phyloP scores from a whole-genome alignment of 2,113 vertebrate genomes.

The Arothron firmamentum region DNA sequence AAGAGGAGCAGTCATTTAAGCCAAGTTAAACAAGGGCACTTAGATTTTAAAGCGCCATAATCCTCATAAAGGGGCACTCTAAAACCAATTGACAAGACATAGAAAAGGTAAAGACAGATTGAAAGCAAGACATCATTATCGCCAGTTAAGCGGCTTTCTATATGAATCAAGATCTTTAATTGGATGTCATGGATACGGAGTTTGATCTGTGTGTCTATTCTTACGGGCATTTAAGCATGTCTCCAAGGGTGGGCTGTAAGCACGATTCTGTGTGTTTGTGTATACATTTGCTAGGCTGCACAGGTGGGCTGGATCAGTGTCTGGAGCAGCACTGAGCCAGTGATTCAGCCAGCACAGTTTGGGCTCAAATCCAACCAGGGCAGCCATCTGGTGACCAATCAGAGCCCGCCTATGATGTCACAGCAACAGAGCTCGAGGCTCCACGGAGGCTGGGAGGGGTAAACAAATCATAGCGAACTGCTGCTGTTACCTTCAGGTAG shows the following conservation, averaged over 20 bases:
- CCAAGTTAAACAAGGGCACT: slow-evolving; percentile 77
- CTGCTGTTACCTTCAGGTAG: slow-evolving; percentile 28
- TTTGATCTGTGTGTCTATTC: slow-evolving; percentile 10
- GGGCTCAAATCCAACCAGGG: slow-evolving; percentile 68
- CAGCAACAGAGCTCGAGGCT: slow-evolving; percentile 48
- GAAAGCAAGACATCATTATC: slow-evolving; percentile 45
- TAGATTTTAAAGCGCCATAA: slow-evolving; percentile 73
- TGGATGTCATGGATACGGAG: slow-evolving; percentile 36
- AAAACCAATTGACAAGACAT: slow-evolving; percentile 72
- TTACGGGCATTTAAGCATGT: slow-evolving; percentile 9
- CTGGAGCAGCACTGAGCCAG: slow-evolving; percentile 62
- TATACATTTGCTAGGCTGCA: slow-evolving; percentile 36
- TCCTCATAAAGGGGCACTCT: slow-evolving; percentile 65
- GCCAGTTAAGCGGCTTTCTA: slow-evolving; percentile 46
- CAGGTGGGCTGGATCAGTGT: slow-evolving; percentile 67
- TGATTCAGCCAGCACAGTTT: slow-evolving; percentile 69
- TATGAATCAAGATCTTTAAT: slow-evolving; percentile 51
- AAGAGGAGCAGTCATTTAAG: slow-evolving; percentile 70
- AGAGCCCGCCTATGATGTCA: slow-evolving; percentile 70
- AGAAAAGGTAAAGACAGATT: slow-evolving; percentile 64
- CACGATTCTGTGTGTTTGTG: slow-evolving; percentile 9
- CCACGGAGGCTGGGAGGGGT: slow-evolving; percentile 46
- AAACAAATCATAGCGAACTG: slow-evolving; percentile 60
- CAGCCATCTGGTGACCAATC: slow-evolving; percentile 76
- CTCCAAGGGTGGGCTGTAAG: slow-evolving; percentile 4